Percentiles rank a stretch among this genome's conserved stretches.
Evolutionary conservation across 2,888 invertebrate species (phyloP).

Genomic region (Lycophotia porphyrea): DNA sequence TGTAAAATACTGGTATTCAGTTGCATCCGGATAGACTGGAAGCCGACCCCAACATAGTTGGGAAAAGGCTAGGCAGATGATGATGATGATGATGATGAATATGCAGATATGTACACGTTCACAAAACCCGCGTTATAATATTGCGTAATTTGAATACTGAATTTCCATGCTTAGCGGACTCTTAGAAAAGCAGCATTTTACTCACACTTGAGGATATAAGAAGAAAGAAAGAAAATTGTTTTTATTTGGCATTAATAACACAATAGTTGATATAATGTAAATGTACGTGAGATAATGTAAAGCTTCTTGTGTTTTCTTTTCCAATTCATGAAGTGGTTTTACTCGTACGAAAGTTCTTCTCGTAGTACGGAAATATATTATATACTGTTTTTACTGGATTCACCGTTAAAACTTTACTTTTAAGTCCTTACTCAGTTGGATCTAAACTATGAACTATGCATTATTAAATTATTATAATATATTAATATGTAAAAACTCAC

Average conservation of each 20-base stretch:
- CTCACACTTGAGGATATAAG: not conserved
- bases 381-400: not conserved
- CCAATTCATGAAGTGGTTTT: constrained; percentile 2
- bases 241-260: no score
- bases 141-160: constrained; percentile 12
- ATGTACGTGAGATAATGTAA: not conserved
- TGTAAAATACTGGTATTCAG: no score
- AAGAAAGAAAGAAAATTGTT: no score
- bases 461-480: not conserved
- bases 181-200: not conserved
- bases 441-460: not conserved
- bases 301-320: not conserved
- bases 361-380: not conserved
- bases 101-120: constrained; percentile 14
- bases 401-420: not conserved
- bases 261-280: constrained; percentile 5
- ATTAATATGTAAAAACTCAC: no score
- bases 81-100: no score
- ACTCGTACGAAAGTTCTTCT: not conserved
- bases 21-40: no score
- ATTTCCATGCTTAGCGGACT: constrained; percentile 1
- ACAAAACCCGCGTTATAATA: not conserved
- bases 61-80: no score
- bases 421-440: no score
- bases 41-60: no score